These are phyloP conservation scores for Latheticus oryzae DNA, from an alignment of 2,888 invertebrate genomes.

Conservation along the genomic window DNA sequence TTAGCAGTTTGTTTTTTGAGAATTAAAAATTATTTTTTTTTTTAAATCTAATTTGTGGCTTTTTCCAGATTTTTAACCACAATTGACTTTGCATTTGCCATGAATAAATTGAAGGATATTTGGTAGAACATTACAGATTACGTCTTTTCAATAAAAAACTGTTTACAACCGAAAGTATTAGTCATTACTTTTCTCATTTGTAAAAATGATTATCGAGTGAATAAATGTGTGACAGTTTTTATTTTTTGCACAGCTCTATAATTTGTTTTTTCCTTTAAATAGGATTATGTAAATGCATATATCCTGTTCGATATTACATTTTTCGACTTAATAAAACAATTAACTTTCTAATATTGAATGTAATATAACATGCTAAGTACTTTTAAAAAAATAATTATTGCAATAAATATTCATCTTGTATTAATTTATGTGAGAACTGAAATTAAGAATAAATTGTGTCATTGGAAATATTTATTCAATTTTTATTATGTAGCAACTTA, in stretches of 20 bases:
- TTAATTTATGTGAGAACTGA: constrained; percentile 10
- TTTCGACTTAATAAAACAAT: no score
- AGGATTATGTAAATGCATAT: constrained; percentile 16
- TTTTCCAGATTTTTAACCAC: no score
- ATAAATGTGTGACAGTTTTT: no score
- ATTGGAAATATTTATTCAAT: no score
- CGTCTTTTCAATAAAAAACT: background rate
- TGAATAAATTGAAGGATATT: constrained; percentile 17
- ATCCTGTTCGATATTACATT: no score
- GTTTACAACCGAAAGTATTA: constrained; percentile 10
- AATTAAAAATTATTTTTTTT: no score
- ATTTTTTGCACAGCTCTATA: constrained; percentile 2
- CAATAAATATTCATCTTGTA: background rate
- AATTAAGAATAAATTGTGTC: constrained; percentile 4
- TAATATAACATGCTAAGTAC: no score
- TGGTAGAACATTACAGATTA: constrained; percentile 12
- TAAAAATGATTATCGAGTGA: no score
- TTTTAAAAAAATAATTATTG: constrained; percentile 2
- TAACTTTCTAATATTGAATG: no score
- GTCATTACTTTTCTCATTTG: no score
- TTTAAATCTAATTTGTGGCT: no score
- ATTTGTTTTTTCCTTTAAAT: background rate
- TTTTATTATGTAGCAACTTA: constrained; percentile 42
- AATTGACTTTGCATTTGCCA: background rate
- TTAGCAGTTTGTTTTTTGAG: no score